These are phyloP conservation scores for Datnioides undecimradiatus DNA, from an alignment of 2,113 vertebrate genomes.

Conservation along the genomic window DNA sequence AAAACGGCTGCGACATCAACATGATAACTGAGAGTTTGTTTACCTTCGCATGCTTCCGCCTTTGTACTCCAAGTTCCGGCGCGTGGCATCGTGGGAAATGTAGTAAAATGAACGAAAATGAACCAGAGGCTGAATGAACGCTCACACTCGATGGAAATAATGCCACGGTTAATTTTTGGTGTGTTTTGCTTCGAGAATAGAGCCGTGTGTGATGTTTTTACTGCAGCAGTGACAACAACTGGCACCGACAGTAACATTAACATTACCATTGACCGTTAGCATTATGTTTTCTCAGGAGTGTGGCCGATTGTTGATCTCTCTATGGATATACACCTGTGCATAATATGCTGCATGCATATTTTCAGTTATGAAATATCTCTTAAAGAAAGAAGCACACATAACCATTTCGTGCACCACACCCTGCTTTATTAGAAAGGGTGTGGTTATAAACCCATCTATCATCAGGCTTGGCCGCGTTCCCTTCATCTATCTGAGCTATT, in stretches of 20 bases:
- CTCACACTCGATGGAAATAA: not conserved
- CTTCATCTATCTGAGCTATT: not conserved
- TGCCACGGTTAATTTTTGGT: rapidly evolving
- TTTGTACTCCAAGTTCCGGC: slow-evolving; percentile 5
- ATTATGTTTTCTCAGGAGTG: not conserved
- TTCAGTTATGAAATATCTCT: not conserved
- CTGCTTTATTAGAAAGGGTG: slow-evolving; percentile 51
- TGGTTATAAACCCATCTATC: slow-evolving; percentile 28
- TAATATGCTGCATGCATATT: not conserved
- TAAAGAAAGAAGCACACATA: not conserved
- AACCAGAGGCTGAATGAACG: not conserved
- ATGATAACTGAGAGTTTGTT: slow-evolving; percentile 40
- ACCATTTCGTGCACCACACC: slow-evolving; percentile 51
- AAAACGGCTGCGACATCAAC: rapidly evolving
- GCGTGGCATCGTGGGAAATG: slow-evolving; percentile 77
- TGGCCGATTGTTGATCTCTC: not conserved
- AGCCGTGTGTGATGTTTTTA: not conserved
- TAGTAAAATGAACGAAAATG: slow-evolving; percentile 47
- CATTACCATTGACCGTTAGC: too few species aligned
- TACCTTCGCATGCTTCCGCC: slow-evolving; percentile 80
- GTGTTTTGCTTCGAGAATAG: rapidly evolving
- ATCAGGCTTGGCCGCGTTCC: not conserved
- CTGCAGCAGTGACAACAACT: not conserved
- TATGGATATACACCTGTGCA: not conserved
- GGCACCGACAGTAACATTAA: too few species aligned